Evolutionary conservation across 2,797 vertebrate species (phyloP).

Genomic region (Characodon lateralis): DNA sequence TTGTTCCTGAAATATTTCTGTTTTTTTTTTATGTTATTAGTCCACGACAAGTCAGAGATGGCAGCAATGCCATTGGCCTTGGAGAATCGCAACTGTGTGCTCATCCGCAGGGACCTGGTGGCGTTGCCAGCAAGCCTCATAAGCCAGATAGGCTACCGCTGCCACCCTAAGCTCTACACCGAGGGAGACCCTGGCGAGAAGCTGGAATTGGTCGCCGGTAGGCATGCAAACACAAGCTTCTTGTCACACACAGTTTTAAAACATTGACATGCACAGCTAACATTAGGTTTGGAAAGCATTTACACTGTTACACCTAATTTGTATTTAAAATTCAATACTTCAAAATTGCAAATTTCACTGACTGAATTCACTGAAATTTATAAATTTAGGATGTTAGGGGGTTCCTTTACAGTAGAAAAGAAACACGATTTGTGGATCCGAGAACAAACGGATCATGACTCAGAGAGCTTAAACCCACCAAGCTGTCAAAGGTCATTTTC

Average conservation of each 20-base stretch:
- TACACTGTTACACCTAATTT: conserved; percentile 2
- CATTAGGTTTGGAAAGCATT: conserved; percentile 9
- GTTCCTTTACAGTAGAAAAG: neutral
- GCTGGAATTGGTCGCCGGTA: conserved; percentile 96
- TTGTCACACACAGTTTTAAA: neutral
- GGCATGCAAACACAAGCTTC: conserved; percentile 24
- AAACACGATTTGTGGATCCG: neutral
- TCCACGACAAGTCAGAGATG: conserved; percentile 91
- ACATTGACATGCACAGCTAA: conserved; percentile 13
- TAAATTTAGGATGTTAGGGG: conserved; percentile 5
- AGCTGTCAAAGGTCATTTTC: conserved; percentile 12
- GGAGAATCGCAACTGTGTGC: conserved; percentile 95
- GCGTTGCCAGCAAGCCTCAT: conserved; percentile 97
- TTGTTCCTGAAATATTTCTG: conserved; percentile 13
- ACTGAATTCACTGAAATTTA: conserved; percentile 8
- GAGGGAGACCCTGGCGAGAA: conserved; percentile 98
- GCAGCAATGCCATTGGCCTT: conserved; percentile 82
- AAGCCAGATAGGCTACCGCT: conserved; percentile 98
- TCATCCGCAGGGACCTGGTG: conserved; percentile 95
- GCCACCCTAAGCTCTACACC: conserved; percentile 97
- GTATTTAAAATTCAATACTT: conserved; percentile 8
- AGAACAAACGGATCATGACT: conserved; percentile 5
- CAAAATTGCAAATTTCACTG: conserved; percentile 4
- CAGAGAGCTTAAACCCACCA: neutral
- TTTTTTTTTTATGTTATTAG: conserved; percentile 59